Base-by-base conservation (phyloP, 2,113 vertebrate genomes). In the Xenopus laevis region DNA sequence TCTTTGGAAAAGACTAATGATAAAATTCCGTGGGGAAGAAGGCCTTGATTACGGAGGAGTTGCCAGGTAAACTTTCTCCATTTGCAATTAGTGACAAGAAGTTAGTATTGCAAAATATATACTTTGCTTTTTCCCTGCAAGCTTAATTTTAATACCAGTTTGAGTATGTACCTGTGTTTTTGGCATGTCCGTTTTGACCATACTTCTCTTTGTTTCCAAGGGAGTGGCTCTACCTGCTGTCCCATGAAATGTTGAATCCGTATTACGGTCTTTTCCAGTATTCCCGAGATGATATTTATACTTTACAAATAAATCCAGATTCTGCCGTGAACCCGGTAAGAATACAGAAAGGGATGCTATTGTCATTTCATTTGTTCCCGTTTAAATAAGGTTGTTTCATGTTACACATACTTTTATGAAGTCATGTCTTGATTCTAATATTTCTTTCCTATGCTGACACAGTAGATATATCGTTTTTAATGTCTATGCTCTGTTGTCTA, bases 201-300 rank as follows among this genome's bases (percentile, higher is more conserved):
- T 40, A 9, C 33, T 1, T 40, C 30, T 33, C 33, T 40, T 6
- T 40, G 33, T 40, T 9, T 9, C 6, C 33, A 6, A 40, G 97
- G 85, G 97, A 98, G 85, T 99, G 97, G 97, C 91, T 99, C 44
- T 99, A 99, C 79, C 90, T 99, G 4, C 82, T 99, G 80, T 99
- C 97, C 0, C 97, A 99, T 72, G 97, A 99, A 87, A 99, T 99
- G 97, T n/a, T 99, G 86, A 98, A 99, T 87, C 97, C 97, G 0
- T 99, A 99, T 80, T 99, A 99, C 6, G 97, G 97, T 68, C 94
- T 99, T 71, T 99, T 99, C 91, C 97, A 99, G 78, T 98, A 99
- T 78, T 99, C 97, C 46, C 92, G 97, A 10, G 96, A 99, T 77
- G 97, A 99, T 78, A 99, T 99, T 84, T 98, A 99, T 78, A 99